Percentiles rank a stretch among this genome's conserved stretches.
phyloP scores from a whole-genome alignment of 2,888 invertebrate species.

The Cephalotes varians region DNA sequence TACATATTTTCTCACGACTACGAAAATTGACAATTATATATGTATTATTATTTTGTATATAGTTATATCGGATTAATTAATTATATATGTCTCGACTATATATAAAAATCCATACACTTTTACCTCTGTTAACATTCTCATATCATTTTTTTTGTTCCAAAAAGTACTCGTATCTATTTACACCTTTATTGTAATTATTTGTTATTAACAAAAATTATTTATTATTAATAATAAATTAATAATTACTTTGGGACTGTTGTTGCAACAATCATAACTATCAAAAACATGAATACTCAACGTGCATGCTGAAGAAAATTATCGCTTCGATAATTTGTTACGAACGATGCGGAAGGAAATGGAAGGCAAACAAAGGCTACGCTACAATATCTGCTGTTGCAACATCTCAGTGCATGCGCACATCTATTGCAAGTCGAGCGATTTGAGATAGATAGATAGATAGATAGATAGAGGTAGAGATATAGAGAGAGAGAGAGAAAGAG shows the following conservation, averaged over 20 bases:
- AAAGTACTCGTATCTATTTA: neutral
- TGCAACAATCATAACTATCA: neutral
- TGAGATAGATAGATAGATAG: slow-evolving; percentile 13
- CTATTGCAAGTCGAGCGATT: slow-evolving; percentile 35
- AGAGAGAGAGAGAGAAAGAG: slow-evolving; percentile 25
- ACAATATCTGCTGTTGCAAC: neutral
- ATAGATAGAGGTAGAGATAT: slow-evolving; percentile 9
- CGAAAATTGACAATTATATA: neutral
- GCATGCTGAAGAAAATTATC: slow-evolving; percentile 8
- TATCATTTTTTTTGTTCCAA: neutral
- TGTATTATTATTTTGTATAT: neutral
- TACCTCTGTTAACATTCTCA: neutral
- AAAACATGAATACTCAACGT: neutral
- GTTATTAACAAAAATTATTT: slow-evolving; percentile 3
- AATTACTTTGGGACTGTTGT: neutral
- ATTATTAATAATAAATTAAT: slow-evolving; percentile 12
- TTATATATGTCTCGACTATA: neutral
- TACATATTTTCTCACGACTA: neutral
- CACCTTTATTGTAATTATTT: neutral
- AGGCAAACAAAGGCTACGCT: neutral
- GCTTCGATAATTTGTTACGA: slow-evolving; percentile 11
- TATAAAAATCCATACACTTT: neutral
- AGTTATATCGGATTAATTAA: neutral
- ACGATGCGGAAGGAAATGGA: slow-evolving; percentile 24
- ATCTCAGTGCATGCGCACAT: slow-evolving; percentile 5